Conservation (phyloP, 2,888 invertebrate genomes). For the Nymphalis c-album region DNA sequence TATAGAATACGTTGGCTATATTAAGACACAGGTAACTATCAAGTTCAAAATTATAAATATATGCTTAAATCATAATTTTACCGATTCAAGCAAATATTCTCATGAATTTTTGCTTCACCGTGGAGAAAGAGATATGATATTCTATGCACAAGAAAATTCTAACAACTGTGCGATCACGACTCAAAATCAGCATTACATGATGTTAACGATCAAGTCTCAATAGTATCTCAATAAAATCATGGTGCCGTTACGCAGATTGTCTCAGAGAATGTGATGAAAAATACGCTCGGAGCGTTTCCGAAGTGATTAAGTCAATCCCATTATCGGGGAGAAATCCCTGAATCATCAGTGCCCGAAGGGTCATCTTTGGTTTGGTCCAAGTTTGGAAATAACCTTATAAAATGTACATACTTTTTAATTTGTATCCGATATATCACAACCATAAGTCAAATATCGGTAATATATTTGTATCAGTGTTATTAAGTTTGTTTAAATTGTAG, state of each 20-base stretch:
- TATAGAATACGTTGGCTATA: too few species aligned
- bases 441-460: too few species aligned
- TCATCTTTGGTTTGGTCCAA: constrained; percentile 25
- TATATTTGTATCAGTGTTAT: too few species aligned
- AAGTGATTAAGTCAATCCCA: constrained; percentile 38
- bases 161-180: not conserved
- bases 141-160: not conserved
- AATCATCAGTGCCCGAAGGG: constrained; percentile 36
- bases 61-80: too few species aligned
- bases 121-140: too few species aligned
- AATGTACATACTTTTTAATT: not conserved
- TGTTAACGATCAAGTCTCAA: not conserved
- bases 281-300: constrained; percentile 16
- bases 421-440: too few species aligned
- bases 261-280: constrained; percentile 21
- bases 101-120: too few species aligned
- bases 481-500: too few species aligned
- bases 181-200: not conserved
- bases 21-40: not conserved
- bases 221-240: not conserved
- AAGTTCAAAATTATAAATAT: too few species aligned
- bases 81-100: too few species aligned
- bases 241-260: constrained; percentile 5
- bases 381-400: not conserved
- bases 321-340: constrained; percentile 42